Evolutionary conservation across 2,888 invertebrate species (phyloP), one percentile per base, ranked within the genome.

Genomic region (Thymelicus lineola): DNA sequence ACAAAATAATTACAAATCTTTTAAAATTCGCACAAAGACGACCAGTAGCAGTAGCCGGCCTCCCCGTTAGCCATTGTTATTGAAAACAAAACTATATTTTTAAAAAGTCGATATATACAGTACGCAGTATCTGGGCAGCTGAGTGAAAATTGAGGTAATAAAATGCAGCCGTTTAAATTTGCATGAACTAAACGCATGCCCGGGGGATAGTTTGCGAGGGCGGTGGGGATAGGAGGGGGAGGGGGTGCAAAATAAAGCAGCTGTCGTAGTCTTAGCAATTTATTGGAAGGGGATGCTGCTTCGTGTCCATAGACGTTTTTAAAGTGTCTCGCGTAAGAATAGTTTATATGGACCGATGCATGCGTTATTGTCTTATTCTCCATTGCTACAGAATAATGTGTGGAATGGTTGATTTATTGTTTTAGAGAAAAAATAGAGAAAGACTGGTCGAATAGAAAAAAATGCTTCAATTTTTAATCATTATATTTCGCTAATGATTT

Each of bases 101-200:
- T 35, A 20, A 67, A 59, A 36, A 62, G 7, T 46, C 57, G 36
- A 48, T 61, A 46, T 55, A 15, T 17, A 45, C 28, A 53, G 35
- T 66, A 28, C 28, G 28, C 3, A 3, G 62, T 67, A 61, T 67
- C 62, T 55, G 46, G 9, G 55, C 68, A 63, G 63, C 36, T 57
- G 62, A 57, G 62, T 64, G 69, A 69, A 69, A 71, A 71, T 63
- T 71, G 73, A 50, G 70, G 73, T 68, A 71, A 75, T 75, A 75
- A 73, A 75, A 75, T 72, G 73, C 73, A 75, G 71, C 66, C 71
- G 70, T 73, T 75, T 73, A 75, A 75, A 75, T 75, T 75, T 75
- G 75, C 73, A 75, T 75, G 73, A 73, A 75, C 68, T 73, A 73
- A 73, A 68, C 75, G 72, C 71, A 73, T 64, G 63, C 61, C 68